phyloP scores from a whole-genome alignment of 2,888 invertebrate genomes.

The Tenthredo notha region DNA sequence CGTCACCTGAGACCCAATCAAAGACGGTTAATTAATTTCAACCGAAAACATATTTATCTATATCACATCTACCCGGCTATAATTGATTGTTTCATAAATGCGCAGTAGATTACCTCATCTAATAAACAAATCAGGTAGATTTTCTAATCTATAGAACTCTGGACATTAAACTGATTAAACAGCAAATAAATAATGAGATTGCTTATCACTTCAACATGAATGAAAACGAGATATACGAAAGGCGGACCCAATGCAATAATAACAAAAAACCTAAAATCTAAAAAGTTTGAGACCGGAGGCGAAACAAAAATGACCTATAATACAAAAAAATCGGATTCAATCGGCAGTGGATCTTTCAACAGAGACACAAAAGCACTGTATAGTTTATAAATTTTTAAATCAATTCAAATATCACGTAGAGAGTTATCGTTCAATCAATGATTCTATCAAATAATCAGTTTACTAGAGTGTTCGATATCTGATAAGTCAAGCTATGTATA shows the following conservation, averaged over 20 bases:
- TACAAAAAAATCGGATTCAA: neutral
- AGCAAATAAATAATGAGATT: neutral
- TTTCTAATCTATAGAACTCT: neutral
- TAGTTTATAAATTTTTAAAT: neutral
- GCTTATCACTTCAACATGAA: neutral
- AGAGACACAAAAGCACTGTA: neutral
- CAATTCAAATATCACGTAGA: neutral
- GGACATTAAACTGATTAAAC: neutral
- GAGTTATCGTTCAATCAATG: neutral
- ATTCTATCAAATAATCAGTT: neutral
- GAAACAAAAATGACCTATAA: neutral
- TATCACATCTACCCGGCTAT: neutral
- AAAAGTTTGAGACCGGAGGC: neutral
- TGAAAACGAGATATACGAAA: neutral
- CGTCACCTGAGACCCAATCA: neutral
- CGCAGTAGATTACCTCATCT: neutral
- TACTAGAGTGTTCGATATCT: neutral
- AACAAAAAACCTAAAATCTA: neutral
- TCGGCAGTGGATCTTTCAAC: too few species aligned
- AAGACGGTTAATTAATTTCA: neutral
- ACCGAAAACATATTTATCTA: neutral
- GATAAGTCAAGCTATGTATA: neutral
- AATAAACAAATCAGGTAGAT: neutral
- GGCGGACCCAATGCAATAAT: neutral
- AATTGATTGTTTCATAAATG: neutral